Percentiles rank a stretch among this genome's conserved stretches.
Conservation (phyloP, 2,888 invertebrate genomes). For the Exephanes ischioxanthus region DNA sequence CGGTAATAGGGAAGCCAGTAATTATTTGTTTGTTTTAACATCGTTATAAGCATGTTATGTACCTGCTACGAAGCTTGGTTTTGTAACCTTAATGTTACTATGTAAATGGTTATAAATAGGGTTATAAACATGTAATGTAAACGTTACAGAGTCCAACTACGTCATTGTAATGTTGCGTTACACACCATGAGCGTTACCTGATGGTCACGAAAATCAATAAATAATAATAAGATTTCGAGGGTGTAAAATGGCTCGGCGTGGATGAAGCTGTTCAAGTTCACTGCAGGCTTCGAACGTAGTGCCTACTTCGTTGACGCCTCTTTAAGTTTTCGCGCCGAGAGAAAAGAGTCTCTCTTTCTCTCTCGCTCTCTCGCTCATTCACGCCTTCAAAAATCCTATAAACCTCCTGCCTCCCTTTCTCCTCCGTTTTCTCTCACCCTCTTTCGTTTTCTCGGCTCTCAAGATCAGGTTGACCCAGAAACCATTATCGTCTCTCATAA, state of each 20-base stretch:
- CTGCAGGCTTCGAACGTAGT: conserved; percentile 39
- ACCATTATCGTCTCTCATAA: conserved; percentile 41
- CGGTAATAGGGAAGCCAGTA: too few species aligned
- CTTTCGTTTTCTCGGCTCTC: conserved; percentile 26
- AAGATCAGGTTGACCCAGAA: conserved; percentile 59
- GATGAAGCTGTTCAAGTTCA: conserved; percentile 23
- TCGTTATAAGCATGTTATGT: too few species aligned
- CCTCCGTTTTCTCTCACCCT: conserved; percentile 3
- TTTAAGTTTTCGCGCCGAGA: conserved; percentile 9
- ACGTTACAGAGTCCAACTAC: too few species aligned
- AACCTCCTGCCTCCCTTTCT: conserved; percentile 11
- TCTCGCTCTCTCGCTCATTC: background rate
- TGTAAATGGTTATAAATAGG: too few species aligned
- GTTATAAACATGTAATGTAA: too few species aligned
- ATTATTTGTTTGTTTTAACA: too few species aligned
- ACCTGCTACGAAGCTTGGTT: too few species aligned
- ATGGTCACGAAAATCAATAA: background rate
- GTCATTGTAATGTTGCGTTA: too few species aligned
- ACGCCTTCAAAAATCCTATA: conserved; percentile 34
- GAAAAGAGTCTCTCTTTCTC: background rate
- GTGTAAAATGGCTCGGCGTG: background rate
- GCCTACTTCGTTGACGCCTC: conserved; percentile 46
- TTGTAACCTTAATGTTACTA: too few species aligned
- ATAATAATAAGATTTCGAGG: background rate
- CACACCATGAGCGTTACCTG: too few species aligned